phyloP scores from a whole-genome alignment of 2,113 vertebrate species.

The Ailuropoda melanoleuca region DNA sequence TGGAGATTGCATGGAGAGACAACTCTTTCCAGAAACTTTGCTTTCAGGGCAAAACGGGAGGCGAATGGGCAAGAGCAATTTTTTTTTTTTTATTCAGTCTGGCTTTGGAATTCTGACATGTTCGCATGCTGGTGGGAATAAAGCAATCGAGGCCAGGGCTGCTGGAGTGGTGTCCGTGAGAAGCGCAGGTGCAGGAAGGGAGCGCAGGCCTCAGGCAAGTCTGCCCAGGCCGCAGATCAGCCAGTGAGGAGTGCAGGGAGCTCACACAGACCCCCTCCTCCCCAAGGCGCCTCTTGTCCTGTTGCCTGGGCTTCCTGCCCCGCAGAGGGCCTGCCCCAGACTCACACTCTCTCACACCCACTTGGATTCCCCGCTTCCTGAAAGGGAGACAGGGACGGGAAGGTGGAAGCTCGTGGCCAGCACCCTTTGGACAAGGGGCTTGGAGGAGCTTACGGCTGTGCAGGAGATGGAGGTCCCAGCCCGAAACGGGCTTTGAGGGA shows the following conservation, averaged over 20 bases:
- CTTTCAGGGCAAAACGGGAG: not conserved
- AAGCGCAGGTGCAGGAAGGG: not conserved
- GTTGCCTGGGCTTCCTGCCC: not conserved
- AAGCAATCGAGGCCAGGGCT: not conserved
- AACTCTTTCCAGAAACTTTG: not conserved
- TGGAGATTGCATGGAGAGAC: not conserved
- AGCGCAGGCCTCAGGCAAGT: not conserved
- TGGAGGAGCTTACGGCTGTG: not conserved
- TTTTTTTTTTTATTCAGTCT: not conserved
- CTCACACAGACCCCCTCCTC: not conserved
- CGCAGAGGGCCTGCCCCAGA: fast-evolving
- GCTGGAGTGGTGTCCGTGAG: not conserved
- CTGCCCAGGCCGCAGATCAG: not conserved
- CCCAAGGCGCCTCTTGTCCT: not conserved
- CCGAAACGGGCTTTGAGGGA: not conserved
- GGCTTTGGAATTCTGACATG: not conserved
- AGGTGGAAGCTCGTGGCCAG: not conserved
- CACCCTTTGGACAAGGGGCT: not conserved
- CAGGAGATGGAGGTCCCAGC: not conserved
- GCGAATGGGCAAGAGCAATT: not conserved
- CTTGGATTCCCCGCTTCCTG: not conserved
- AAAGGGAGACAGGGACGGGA: not conserved
- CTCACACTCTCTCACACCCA: not conserved
- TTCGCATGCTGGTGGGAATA: not conserved
- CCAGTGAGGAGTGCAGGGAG: not conserved